These are phyloP conservation scores for Mythimna vitellina DNA, from an alignment of 2,888 invertebrate genomes.

Conservation along the genomic window DNA sequence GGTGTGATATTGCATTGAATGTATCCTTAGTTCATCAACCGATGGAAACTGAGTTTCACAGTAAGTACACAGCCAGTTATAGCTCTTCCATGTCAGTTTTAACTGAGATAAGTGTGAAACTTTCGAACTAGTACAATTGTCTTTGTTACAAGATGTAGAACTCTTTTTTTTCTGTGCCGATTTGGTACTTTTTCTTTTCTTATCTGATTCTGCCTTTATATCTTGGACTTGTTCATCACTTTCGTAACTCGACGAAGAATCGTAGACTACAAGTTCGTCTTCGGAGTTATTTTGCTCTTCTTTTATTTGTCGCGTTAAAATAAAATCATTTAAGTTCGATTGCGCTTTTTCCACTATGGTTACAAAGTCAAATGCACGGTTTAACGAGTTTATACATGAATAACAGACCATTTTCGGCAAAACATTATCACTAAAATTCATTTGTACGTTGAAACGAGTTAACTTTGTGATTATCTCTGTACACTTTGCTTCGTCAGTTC, in stretches of 20 bases:
- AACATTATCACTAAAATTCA: conserved; percentile 68
- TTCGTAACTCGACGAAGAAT: conserved; percentile 27
- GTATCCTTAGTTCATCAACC: conserved; percentile 85
- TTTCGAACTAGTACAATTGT: conserved; percentile 52
- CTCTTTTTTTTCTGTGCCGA: conserved; percentile 2
- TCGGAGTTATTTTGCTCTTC: conserved; percentile 64
- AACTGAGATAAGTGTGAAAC: conserved; percentile 72
- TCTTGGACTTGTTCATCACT: conserved; percentile 22
- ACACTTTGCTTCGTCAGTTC: conserved; percentile 64
- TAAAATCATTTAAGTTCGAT: conserved; percentile 65
- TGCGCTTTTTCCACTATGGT: conserved; percentile 76
- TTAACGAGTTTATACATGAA: conserved; percentile 72
- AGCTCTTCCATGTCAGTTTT: conserved; percentile 80
- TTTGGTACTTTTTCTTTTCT: conserved; percentile 5
- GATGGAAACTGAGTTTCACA: conserved; percentile 78
- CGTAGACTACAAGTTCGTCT: conserved; percentile 45
- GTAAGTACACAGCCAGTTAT: conserved; percentile 78
- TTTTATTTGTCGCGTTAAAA: conserved; percentile 69
- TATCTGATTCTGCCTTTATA: conserved; percentile 34
- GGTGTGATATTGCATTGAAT: conserved; percentile 91
- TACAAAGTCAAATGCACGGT: conserved; percentile 77
- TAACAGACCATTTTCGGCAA: conserved; percentile 79
- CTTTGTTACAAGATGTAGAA: background rate
- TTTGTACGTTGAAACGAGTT: conserved; percentile 70
- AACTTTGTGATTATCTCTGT: conserved; percentile 73